Evolutionary conservation across 2,113 vertebrate genomes (phyloP).

Genomic region (Rafetus swinhoei): DNA sequence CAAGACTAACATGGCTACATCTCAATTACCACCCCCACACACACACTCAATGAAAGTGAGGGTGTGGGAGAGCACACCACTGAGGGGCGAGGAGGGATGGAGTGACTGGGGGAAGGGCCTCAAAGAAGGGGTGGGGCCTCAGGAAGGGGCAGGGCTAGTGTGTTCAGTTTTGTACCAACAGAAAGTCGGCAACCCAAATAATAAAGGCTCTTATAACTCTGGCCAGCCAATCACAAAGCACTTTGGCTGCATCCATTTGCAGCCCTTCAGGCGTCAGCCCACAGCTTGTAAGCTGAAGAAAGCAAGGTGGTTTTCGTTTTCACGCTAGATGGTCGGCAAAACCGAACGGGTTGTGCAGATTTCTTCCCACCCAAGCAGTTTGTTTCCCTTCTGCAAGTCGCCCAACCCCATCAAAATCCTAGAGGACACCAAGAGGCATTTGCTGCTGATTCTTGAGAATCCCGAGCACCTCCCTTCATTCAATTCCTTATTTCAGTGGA

Average conservation of each 20-base stretch:
- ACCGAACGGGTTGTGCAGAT: neutral
- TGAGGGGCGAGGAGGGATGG: too few species aligned
- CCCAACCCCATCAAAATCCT: neutral
- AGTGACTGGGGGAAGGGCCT: too few species aligned
- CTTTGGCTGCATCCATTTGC: neutral
- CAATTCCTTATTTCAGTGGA: neutral
- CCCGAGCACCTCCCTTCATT: neutral
- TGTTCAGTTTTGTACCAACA: too few species aligned
- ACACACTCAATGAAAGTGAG: too few species aligned
- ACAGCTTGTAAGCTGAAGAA: neutral
- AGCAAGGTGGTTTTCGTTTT: neutral
- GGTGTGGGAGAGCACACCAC: too few species aligned
- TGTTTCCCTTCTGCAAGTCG: constrained; percentile 38
- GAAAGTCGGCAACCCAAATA: too few species aligned
- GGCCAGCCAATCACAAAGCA: neutral
- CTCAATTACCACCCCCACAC: too few species aligned
- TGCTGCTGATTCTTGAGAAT: neutral
- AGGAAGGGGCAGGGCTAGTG: too few species aligned
- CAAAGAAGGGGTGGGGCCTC: too few species aligned
- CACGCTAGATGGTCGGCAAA: neutral
- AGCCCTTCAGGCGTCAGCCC: neutral
- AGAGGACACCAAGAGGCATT: neutral
- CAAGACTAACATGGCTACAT: too few species aligned
- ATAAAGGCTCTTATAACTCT: neutral
- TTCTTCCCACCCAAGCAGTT: constrained; percentile 4